Evolutionary conservation across 2,797 vertebrate species (phyloP), one percentile per base, ranked within the genome.

Genomic region (Hephaestus fuliginosus): DNA sequence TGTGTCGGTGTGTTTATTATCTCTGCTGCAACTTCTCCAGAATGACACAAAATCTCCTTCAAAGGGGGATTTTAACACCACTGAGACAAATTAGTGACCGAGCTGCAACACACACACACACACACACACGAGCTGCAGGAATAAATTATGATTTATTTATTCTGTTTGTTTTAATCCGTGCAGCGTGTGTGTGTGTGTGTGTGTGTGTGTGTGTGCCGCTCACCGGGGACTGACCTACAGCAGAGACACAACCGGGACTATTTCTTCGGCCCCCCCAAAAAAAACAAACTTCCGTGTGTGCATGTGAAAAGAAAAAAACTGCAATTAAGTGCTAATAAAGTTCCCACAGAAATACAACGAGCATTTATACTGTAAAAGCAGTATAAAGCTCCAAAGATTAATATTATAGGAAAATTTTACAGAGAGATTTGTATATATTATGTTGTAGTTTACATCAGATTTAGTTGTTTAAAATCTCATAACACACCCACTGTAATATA

Each of bases 1-100:
- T 28, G 33, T 33, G 0, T 39, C 2, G 7, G 28, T 30, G 28
- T 67, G 43, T 58, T 41, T 22, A 7, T 49, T 15, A 8, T 10
- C 25, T 58, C 48, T n/a, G 58, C 43, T n/a, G n/a, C 1, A 77
- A 76, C 69, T 68, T 78, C 44, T 10, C 14, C 56, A 2, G 11
- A 8, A 4, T 5, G 2, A 53, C 56, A 58, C 33, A 3, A 15
- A 64, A 52, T 67, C 49, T 46, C 17, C n/a, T 15, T 22, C 6
- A 17, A 20, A 39, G 10, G 14, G 2, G 12, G 22, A 4, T 60
- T 33, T n/a, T 7, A 57, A 39, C 49, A 43, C 8, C 36, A 74
- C n/a, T 9, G 43, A 30, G 55, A 52, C 22, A 12, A 41, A 75
- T 9, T 4, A 33, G 25, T 41, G 46, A 22, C 1, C 3, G 33